Base-by-base conservation (phyloP, 1,140 invertebrate species). In the Drosophila grimshawi region DNA sequence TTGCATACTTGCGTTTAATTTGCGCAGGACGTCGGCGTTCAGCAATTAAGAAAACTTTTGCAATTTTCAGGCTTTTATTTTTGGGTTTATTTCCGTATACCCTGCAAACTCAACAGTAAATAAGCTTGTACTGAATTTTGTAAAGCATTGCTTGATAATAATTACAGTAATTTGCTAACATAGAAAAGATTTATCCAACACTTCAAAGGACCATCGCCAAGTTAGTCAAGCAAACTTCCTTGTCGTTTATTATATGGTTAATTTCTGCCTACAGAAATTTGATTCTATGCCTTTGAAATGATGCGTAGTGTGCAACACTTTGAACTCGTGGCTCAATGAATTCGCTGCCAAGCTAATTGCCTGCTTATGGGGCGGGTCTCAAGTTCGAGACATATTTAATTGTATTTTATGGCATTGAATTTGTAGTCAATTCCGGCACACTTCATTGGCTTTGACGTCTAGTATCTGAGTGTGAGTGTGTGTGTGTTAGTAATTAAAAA, bases 1-100 rank as follows among this genome's bases (percentile, higher is more conserved):
- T 85, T 89, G 85, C 85, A 89, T 88, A 85, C 79, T 88, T 89
- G 77, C 80, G 74, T 81, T 89, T 80, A 85, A 89, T 88, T 89
- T 88, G 80, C 74, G 61, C 3, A 75, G 61, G 69, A 69, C 75
- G n/a, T 10, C 29, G 10, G 46, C 32, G 64, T 59, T 66, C 53
- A 89, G 81, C 85, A 88, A 88, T 88, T 88, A 88, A 89, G 80
- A 83, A 88, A 88, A 88, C 85, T 88, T 88, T 88, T 83, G 80
- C 75, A 88, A 88, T 88, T 88, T 88, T 80, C 85, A 83, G 78
- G 83, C 83, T 78, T 89, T 89, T 89, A 75, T 83, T 83, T 80
- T 57, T 48, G 32, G 67, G 53, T 73, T 69, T 63, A 74, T 65
- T 80, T 73, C 62, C 37, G 35, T 35, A 66, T 64, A 63, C 39